Evolutionary conservation across 2,888 invertebrate genomes (phyloP).

Genomic region (Epirrita christyi): DNA sequence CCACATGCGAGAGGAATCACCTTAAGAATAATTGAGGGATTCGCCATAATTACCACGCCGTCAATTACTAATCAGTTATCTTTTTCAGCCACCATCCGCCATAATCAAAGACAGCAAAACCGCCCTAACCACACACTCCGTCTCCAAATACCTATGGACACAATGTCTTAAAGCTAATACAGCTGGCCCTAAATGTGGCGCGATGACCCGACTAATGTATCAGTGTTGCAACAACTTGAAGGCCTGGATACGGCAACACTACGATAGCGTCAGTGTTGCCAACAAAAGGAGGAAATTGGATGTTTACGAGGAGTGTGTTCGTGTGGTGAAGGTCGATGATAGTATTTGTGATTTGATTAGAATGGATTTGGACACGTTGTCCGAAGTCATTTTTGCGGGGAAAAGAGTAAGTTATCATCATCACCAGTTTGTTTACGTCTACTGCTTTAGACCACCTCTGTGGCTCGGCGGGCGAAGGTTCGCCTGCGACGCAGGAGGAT

Average conservation of each 20-base stretch:
- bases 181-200: conserved; percentile 67
- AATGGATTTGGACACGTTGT: conserved; percentile 64
- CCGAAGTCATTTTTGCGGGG: conserved; percentile 72
- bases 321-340: conserved; percentile 58
- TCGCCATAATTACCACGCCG: too few species aligned
- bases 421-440: too few species aligned
- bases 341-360: conserved; percentile 63
- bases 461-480: too few species aligned
- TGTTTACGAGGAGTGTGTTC: conserved; percentile 41
- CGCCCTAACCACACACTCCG: conserved; percentile 55
- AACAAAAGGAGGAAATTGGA: conserved; percentile 46
- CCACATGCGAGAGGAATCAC: too few species aligned
- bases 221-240: conserved; percentile 61
- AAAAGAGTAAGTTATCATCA: conserved; percentile 63
- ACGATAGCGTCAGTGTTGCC: conserved; percentile 51
- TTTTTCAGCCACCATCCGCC: conserved; percentile 63
- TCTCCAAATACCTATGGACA: conserved; percentile 63
- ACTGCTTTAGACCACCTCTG: too few species aligned
- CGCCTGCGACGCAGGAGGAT: too few species aligned
- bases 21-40: too few species aligned
- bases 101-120: conserved; percentile 53
- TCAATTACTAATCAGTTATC: background rate
- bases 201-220: conserved; percentile 64
- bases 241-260: conserved; percentile 70
- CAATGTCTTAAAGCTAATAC: conserved; percentile 71